These are phyloP conservation scores for Meriones unguiculatus DNA, from an alignment of 2,113 vertebrate genomes.

Conservation along the genomic window DNA sequence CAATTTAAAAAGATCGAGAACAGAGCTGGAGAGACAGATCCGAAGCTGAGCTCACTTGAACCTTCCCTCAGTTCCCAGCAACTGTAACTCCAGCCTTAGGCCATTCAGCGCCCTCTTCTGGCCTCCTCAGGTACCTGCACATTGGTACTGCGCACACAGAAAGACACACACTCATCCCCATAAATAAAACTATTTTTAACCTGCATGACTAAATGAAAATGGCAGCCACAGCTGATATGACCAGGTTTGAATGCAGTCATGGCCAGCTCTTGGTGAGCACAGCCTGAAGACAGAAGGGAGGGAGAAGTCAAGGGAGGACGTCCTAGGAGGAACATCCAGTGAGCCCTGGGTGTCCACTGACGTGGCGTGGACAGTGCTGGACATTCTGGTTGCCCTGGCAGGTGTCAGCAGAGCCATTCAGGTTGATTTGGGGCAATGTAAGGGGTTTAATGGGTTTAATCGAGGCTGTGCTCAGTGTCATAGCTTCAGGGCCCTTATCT, in stretches of 20 bases:
- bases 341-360: background rate
- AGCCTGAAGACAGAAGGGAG: background rate
- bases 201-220: background rate
- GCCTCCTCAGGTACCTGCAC: background rate
- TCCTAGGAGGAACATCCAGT: too few species aligned
- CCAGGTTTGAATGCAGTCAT: background rate
- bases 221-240: background rate
- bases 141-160: background rate
- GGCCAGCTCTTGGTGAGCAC: background rate
- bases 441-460: slow-evolving; percentile 38
- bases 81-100: background rate
- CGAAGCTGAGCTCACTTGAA: background rate
- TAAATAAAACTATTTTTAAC: background rate
- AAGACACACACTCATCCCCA: background rate
- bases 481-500: background rate
- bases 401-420: background rate
- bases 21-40: background rate
- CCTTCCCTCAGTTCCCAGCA: background rate
- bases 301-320: background rate
- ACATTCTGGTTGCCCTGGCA: background rate
- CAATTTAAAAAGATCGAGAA: slow-evolving; percentile 49
- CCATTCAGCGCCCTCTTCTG: background rate
- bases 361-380: background rate
- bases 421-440: background rate
- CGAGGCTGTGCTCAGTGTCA: background rate